Conservation (phyloP, 2,113 vertebrate species). For the Phodopus roborovskii region DNA sequence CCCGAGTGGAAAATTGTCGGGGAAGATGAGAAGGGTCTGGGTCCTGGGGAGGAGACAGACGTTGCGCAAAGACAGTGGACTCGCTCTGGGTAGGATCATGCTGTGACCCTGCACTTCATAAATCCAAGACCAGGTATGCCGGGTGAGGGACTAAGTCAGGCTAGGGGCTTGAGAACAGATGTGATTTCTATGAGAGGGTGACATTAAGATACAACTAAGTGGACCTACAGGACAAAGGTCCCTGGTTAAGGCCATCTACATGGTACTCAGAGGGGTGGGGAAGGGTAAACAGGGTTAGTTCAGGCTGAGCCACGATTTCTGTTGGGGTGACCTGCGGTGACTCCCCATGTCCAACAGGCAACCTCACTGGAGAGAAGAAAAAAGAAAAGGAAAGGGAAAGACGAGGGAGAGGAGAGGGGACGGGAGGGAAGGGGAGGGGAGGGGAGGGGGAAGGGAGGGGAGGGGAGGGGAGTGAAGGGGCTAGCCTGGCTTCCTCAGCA, state of each 20-base stretch:
- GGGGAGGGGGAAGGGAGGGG: background rate
- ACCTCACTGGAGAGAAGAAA: background rate
- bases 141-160: background rate
- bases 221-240: background rate
- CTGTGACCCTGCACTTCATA: background rate
- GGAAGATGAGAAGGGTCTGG: background rate
- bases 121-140: background rate
- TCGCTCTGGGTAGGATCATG: background rate
- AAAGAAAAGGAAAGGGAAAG: no score
- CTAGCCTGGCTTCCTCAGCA: conserved; percentile 10
- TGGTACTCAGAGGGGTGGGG: background rate
- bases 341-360: background rate
- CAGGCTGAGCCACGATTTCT: conserved; percentile 29
- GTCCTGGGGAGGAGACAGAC: background rate
- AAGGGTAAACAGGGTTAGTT: background rate
- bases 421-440: background rate
- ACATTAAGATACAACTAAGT: background rate
- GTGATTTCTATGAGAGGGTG: background rate
- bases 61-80: background rate
- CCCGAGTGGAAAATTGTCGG: conserved; percentile 35
- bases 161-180: background rate
- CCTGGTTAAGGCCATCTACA: background rate
- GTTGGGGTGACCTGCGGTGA: conserved; percentile 46
- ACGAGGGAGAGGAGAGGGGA: accelerated
- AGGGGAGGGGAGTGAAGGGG: background rate